Evolutionary conservation across 1,140 invertebrate species (phyloP).

Genomic region (Thereuonema tuberculata): DNA sequence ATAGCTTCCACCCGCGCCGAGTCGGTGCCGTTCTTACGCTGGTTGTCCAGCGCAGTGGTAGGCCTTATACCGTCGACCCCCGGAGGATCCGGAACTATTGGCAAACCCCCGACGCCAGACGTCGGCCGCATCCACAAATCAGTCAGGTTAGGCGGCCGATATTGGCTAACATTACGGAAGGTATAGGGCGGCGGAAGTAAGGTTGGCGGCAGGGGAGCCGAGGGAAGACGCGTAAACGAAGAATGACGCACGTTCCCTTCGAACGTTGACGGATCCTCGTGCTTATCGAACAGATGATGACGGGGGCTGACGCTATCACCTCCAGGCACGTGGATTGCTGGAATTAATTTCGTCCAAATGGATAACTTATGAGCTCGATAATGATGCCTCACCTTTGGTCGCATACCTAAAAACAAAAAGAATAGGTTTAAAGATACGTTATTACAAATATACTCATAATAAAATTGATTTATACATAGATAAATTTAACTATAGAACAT

Average conservation of each 20-base stretch:
- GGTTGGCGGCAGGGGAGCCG: not conserved
- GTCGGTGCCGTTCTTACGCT: not conserved
- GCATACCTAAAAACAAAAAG: constrained; percentile 47
- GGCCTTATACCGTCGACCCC: not conserved
- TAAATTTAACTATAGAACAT: no score
- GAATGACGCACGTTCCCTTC: constrained; percentile 54
- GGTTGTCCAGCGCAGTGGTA: not conserved
- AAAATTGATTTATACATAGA: no score
- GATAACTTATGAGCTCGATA: constrained; percentile 89
- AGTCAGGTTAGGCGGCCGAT: not conserved
- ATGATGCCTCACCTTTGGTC: constrained; percentile 80
- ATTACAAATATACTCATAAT: no score
- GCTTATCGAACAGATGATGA: constrained; percentile 68
- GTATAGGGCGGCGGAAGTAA: not conserved
- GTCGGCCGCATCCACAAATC: not conserved
- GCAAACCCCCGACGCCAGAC: not conserved
- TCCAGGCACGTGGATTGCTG: constrained; percentile 80
- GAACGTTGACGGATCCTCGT: constrained; percentile 63
- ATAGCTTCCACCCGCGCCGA: constrained; percentile 34
- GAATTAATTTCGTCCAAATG: constrained; percentile 90
- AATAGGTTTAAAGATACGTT: no score
- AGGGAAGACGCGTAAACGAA: not conserved
- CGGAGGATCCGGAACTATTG: not conserved
- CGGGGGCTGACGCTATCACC: constrained; percentile 28
- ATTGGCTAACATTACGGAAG: not conserved